Conservation (phyloP, 2,113 vertebrate genomes). For the Nyctibius bracteatus region DNA sequence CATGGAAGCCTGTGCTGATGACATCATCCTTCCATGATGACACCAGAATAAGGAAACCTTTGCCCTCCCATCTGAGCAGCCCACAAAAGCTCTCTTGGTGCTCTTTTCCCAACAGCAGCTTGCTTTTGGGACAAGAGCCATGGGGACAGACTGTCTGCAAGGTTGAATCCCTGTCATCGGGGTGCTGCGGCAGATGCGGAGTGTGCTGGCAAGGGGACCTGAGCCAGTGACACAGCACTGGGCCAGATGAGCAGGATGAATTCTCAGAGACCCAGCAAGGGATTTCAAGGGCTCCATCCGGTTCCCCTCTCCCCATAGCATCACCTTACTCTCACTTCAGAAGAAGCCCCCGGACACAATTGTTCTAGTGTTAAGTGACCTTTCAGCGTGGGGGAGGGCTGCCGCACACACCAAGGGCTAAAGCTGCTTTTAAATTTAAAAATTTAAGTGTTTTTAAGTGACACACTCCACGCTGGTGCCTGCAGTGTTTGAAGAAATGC, state of each 20-base stretch:
- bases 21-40: not conserved
- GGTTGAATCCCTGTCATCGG: not conserved
- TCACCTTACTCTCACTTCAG: not conserved
- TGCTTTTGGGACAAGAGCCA: not conserved
- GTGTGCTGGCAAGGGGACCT: not conserved
- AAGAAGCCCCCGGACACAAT: not conserved
- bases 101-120: not conserved
- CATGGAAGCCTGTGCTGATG: not conserved
- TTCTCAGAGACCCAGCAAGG: not conserved
- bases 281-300: not conserved
- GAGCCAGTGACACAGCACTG: not conserved
- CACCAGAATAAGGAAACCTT: not conserved
- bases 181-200: not conserved
- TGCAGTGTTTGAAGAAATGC: not conserved
- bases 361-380: not conserved
- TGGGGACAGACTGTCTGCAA: not conserved
- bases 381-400: not conserved
- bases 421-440: not conserved
- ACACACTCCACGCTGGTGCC: not conserved
- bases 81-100: not conserved
- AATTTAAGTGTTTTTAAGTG: not conserved
- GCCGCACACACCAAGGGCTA: not conserved
- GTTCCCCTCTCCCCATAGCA: not conserved
- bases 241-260: not conserved
- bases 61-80: not conserved